Evolutionary conservation across 2,797 vertebrate species (phyloP).

Genomic region (Podarcis lilfordi): DNA sequence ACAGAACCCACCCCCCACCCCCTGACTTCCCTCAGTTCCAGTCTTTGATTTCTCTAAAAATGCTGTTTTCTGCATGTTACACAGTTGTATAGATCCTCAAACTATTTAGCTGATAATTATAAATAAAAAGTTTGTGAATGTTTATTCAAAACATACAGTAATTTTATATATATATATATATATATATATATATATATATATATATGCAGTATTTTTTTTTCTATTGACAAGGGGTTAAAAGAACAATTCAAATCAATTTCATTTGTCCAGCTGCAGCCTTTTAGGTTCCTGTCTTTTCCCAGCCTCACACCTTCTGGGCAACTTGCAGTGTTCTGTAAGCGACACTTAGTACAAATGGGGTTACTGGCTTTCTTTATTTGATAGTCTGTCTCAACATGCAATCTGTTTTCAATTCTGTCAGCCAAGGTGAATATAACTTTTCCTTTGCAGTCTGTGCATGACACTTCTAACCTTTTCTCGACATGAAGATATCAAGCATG

Average conservation of each 20-base stretch:
- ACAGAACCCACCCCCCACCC: no score
- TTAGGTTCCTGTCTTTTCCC: background rate
- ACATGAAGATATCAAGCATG: constrained; percentile 10
- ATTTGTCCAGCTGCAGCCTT: background rate
- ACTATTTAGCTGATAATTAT: no score
- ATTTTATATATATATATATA: no score
- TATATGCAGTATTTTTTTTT: no score
- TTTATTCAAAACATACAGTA: no score
- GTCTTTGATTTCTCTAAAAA: no score
- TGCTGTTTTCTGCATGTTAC: no score
- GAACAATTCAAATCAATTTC: background rate
- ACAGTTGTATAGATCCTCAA: no score
- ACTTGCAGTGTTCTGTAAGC: background rate
- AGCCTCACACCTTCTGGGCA: background rate
- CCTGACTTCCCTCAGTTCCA: no score
- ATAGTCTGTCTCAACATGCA: background rate
- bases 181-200: no score
- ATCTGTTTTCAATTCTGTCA: constrained; percentile 20
- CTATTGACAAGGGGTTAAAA: background rate
- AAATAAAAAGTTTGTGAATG: no score
- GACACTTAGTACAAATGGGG: background rate
- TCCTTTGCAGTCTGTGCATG: background rate
- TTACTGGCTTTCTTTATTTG: constrained; percentile 11
- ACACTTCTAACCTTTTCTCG: background rate
- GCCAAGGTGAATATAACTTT: constrained; percentile 19